phyloP scores from a whole-genome alignment of 2,797 vertebrate genomes.

The Fratercula arctica region DNA sequence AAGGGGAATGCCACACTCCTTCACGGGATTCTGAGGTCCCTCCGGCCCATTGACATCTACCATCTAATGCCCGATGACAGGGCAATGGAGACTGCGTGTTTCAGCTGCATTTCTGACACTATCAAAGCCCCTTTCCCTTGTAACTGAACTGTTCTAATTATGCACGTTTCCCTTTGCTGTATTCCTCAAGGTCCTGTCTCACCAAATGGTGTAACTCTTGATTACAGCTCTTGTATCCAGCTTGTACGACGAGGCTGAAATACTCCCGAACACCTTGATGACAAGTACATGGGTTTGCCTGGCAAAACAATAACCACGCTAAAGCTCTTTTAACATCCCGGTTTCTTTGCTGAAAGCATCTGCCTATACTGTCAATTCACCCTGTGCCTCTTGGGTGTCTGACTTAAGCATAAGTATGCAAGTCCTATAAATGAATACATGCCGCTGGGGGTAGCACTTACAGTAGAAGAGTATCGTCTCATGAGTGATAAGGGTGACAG shows the following conservation, averaged over 20 bases:
- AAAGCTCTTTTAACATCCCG: conserved; percentile 55
- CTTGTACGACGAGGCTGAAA: conserved; percentile 57
- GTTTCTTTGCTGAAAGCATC: conserved; percentile 58
- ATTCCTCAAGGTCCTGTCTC: conserved; percentile 72
- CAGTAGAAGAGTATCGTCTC: conserved; percentile 35
- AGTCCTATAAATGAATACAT: conserved; percentile 44
- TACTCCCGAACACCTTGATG: conserved; percentile 69
- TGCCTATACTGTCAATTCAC: conserved; percentile 69
- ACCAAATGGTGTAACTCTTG: conserved; percentile 69
- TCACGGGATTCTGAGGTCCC: neutral
- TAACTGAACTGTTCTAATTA: conserved; percentile 66
- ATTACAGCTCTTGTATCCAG: conserved; percentile 69
- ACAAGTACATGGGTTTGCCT: conserved; percentile 70
- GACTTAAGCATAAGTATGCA: conserved; percentile 46
- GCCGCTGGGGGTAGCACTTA: conserved; percentile 37
- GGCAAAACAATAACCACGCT: conserved; percentile 64
- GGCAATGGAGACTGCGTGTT: conserved; percentile 23
- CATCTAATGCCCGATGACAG: conserved; percentile 51
- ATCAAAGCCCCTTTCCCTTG: conserved; percentile 46
- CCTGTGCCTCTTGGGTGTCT: conserved; percentile 58
- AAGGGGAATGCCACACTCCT: neutral
- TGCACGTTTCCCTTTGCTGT: conserved; percentile 61
- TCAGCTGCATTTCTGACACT: conserved; percentile 43
- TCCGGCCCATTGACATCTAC: neutral
- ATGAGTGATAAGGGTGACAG: conserved; percentile 58